These are phyloP conservation scores for Nudaria mundana DNA, from an alignment of 2,888 invertebrate genomes.

Conservation along the genomic window DNA sequence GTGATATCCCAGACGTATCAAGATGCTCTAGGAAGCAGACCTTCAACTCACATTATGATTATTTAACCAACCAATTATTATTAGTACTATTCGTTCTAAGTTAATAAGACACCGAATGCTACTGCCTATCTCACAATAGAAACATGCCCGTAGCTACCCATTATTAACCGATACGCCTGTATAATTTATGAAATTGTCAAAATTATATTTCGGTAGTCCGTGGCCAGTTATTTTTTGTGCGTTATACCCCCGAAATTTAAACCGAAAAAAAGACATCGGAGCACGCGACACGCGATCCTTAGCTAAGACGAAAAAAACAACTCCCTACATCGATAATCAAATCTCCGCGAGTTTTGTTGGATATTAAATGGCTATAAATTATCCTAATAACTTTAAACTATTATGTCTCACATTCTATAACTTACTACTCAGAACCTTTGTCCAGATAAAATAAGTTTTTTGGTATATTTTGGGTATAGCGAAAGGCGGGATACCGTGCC, in stretches of 20 bases:
- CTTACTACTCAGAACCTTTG: constrained; percentile 43
- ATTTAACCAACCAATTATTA: constrained; percentile 1
- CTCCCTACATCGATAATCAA: constrained; percentile 74
- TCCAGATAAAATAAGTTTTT: constrained; percentile 29
- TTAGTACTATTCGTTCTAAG: constrained; percentile 13
- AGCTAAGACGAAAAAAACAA: constrained; percentile 51
- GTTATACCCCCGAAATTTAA: constrained; percentile 59
- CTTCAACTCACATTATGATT: neutral
- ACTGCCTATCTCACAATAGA: constrained; percentile 28
- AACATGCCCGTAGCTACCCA: constrained; percentile 57
- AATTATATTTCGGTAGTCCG: constrained; percentile 80
- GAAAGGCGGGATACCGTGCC: constrained; percentile 29
- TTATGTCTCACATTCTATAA: constrained; percentile 43
- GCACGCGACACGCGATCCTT: constrained; percentile 79
- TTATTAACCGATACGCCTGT: constrained; percentile 64
- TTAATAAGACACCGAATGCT: constrained; percentile 22
- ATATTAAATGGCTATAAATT: constrained; percentile 79
- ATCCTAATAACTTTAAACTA: constrained; percentile 74
- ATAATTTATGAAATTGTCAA: constrained; percentile 79
- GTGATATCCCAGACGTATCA: too few species aligned
- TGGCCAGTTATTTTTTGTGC: constrained; percentile 74
- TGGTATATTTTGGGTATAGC: constrained; percentile 15
- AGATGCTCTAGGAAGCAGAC: too few species aligned
- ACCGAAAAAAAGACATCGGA: constrained; percentile 57
- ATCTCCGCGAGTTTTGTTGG: constrained; percentile 62